phyloP scores from a whole-genome alignment of 2,888 invertebrate genomes.

The Thysanoteuthis rhombus region DNA sequence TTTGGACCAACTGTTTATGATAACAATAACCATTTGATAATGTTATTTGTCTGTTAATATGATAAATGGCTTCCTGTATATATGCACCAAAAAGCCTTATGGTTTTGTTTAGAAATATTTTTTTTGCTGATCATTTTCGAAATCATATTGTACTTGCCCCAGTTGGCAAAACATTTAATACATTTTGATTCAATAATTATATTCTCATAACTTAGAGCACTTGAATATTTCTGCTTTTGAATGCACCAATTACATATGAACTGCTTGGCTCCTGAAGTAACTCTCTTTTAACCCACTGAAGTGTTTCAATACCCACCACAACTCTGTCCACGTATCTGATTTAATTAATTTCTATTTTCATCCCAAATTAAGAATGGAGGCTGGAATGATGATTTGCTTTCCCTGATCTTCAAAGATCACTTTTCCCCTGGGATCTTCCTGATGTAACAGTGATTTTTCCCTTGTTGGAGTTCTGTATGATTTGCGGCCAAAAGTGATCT shows the following conservation, averaged over 20 bases:
- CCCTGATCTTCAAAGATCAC: not conserved
- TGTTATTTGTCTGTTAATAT: too few species aligned
- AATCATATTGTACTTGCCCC: not conserved
- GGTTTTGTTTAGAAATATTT: too few species aligned
- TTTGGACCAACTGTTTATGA: too few species aligned
- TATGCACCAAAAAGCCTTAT: too few species aligned
- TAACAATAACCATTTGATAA: too few species aligned
- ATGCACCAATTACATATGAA: not conserved
- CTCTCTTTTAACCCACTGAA: not conserved
- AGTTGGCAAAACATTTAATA: not conserved
- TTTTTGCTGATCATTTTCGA: too few species aligned
- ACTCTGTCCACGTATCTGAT: not conserved
- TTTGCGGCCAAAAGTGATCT: not conserved
- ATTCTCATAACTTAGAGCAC: too few species aligned
- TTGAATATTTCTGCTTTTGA: not conserved
- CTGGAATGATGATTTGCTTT: not conserved
- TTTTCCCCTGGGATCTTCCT: not conserved
- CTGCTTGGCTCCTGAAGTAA: not conserved
- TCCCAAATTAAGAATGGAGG: not conserved
- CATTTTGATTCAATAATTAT: too few species aligned
- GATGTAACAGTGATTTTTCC: not conserved
- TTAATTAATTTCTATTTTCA: not conserved
- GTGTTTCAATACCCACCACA: not conserved
- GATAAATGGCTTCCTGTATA: too few species aligned
- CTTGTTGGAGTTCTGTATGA: not conserved